A percentile compares a stretch with the other conserved stretches of the same genome.
Conservation (phyloP, 2,113 vertebrate genomes). For the sheep (Ovis aries) region ARS-UI_Ramb_v3.0 NC_056056.1:95728501-95729000, state of each 20-base stretch:
- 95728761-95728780: background rate
- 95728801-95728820: background rate
- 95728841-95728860: background rate
- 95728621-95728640: background rate
- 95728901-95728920: background rate
- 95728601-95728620: background rate
- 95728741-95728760: background rate
- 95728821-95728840: background rate
- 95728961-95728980: background rate
- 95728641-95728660: background rate
- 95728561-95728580: background rate
- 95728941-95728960: accelerated
- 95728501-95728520: background rate
- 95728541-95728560: background rate
- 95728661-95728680: background rate
- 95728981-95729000: background rate
- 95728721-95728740: background rate
- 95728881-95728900: background rate
- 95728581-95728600: background rate
- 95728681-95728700: background rate
- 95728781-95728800: background rate
- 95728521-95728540: background rate
- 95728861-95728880: background rate
- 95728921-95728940: background rate
- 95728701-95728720: background rate